Conservation (phyloP, 2,888 invertebrate species). For the Hydrotaea diabolus region DNA sequence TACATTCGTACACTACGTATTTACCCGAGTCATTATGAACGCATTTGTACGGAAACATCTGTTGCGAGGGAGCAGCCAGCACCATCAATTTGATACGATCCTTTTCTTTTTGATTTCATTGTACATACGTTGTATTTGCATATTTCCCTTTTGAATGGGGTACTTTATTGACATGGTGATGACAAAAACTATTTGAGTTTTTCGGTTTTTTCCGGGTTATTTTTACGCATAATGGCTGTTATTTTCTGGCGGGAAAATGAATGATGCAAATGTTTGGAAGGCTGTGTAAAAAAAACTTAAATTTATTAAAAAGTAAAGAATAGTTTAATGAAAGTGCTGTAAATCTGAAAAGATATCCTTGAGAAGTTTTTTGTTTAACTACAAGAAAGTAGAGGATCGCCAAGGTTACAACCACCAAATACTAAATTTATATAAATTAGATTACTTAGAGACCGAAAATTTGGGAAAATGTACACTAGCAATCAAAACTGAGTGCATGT, state of each 20-base stretch:
- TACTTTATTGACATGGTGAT: conserved; percentile 5
- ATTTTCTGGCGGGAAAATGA: background rate
- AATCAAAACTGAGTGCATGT: too few relatives aligned
- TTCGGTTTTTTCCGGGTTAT: background rate
- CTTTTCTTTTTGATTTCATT: background rate
- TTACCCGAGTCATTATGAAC: conserved; percentile 66
- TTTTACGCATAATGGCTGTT: background rate
- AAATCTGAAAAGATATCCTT: too few relatives aligned
- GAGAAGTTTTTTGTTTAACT: too few relatives aligned
- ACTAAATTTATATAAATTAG: too few relatives aligned
- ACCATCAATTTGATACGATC: background rate
- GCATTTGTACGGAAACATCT: conserved; percentile 66
- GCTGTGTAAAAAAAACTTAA: too few relatives aligned
- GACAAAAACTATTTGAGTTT: background rate
- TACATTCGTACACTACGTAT: background rate
- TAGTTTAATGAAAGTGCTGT: too few relatives aligned
- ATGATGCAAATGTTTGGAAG: too few relatives aligned
- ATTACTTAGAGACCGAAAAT: too few relatives aligned
- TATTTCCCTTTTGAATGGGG: conserved; percentile 5
- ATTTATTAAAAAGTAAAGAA: too few relatives aligned
- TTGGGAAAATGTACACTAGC: too few relatives aligned
- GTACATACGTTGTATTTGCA: conserved; percentile 11
- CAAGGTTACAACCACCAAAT: too few relatives aligned
- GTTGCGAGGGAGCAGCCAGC: conserved; percentile 5
- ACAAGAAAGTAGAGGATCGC: too few relatives aligned